Evolutionary conservation across 2,888 invertebrate species (phyloP).

Genomic region (Clanis bilineata): DNA sequence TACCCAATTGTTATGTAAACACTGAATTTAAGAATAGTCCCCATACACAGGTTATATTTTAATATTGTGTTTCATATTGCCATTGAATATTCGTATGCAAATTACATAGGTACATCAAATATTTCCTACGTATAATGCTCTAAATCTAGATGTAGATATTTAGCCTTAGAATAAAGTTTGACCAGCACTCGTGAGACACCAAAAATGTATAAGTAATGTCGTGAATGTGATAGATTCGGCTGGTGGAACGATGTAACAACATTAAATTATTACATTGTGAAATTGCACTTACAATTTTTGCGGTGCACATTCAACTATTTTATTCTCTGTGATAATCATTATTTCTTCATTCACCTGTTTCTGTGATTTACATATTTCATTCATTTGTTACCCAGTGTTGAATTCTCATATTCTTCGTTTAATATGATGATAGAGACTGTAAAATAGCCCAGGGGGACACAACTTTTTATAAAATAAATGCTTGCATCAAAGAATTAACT

Average conservation of each 20-base stretch:
- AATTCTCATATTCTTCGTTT: not conserved
- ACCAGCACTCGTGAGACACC: constrained; percentile 48
- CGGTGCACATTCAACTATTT: constrained; percentile 54
- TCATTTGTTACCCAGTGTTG: constrained; percentile 17
- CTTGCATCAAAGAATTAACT: not conserved
- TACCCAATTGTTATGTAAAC: too few relatives aligned
- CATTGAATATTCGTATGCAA: constrained; percentile 2
- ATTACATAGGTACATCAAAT: not conserved
- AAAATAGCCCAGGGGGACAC: not conserved
- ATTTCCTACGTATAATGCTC: constrained; percentile 27
- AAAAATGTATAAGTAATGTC: constrained; percentile 58
- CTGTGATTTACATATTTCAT: constrained; percentile 34
- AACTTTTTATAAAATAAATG: not conserved
- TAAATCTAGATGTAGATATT: constrained; percentile 30
- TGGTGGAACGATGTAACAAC: constrained; percentile 42
- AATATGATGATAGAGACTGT: not conserved
- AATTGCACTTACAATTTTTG: constrained; percentile 46
- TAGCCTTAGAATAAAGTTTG: constrained; percentile 33
- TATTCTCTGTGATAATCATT: constrained; percentile 63
- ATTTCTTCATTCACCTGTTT: constrained; percentile 40
- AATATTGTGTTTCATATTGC: not conserved
- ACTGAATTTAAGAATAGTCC: too few relatives aligned
- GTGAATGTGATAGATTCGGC: constrained; percentile 56
- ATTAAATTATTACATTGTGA: constrained; percentile 18
- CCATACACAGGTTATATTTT: not conserved